Conservation (phyloP, 1,140 invertebrate species). For the Drosophila sp. region DNA sequence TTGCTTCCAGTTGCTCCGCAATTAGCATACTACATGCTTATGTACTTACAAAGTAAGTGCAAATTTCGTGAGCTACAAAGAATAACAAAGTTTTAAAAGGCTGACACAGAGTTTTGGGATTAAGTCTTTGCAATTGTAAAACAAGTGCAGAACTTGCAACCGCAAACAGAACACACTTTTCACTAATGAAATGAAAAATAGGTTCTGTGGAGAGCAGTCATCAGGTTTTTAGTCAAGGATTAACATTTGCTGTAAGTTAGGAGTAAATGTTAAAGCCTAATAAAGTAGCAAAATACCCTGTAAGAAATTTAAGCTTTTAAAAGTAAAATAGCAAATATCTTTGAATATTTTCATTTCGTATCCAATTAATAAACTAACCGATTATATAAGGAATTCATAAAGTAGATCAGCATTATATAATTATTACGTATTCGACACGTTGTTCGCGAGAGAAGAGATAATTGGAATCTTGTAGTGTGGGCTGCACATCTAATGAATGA, state of each 20-base stretch:
- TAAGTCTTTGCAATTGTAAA: conserved; percentile 11
- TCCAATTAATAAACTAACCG: too few relatives aligned
- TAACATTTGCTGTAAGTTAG: conserved; percentile 2
- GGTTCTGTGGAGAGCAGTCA: background rate
- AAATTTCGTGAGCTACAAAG: background rate
- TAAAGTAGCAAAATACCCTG: background rate
- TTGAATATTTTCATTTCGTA: too few relatives aligned
- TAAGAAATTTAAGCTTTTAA: too few relatives aligned
- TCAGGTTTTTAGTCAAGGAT: background rate
- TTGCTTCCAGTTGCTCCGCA: background rate
- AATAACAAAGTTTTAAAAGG: conserved; percentile 5
- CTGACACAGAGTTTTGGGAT: conserved; percentile 1
- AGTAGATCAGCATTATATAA: too few relatives aligned
- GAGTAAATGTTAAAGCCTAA: background rate
- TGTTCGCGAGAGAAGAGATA: background rate
- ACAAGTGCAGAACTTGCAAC: conserved; percentile 20
- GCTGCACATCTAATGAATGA: conserved; percentile 5
- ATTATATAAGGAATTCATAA: too few relatives aligned
- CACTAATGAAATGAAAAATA: background rate
- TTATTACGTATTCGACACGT: conserved; percentile 6
- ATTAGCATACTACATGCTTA: conserved; percentile 18
- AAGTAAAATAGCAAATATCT: too few relatives aligned
- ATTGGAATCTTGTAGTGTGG: background rate
- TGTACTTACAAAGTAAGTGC: conserved; percentile 5
- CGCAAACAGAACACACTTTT: conserved; percentile 25